Base-by-base conservation (phyloP, 2,888 invertebrate species). In the Spatulosminthurus flaviceps region DNA sequence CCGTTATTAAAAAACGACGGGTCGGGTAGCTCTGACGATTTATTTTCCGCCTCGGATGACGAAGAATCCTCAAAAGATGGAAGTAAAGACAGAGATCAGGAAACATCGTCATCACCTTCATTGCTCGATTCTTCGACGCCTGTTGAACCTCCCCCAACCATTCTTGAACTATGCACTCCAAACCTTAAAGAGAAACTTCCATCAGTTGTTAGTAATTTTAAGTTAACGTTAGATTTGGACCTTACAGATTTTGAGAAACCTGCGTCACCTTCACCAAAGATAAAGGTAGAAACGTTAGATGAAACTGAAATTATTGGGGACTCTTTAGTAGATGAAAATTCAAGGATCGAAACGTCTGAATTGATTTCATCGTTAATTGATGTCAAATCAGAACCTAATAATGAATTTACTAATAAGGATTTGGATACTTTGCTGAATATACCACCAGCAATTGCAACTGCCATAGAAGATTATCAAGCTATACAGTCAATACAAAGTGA, bases 361-460 rank as follows among this genome's bases (percentile, higher is more conserved):
- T 34, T 34, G 4, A 34, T 4, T 34, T 7, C 4, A 4, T 34
- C 34, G 4, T 34, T 4, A 7, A 9, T 34, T 34, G 9, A 34
- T 7, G 9, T 34, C 9, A 34, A 34, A 4, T 34, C 34, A 9
- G 34, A n/a, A n/a, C n/a, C n/a, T n/a, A n/a, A 34, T 34, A 9
- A 34, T 34, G 34, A 34, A 7, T 69, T 29, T 29, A 67, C 9
- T 24, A 29, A 28, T 29, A 78, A 77, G 22, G 60, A 79, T 64
- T 72, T 79, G 64, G 69, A 73, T 70, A 76, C 73, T 34, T 7
- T 34, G 5, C n/a, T 51, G n/a, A 51, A n/a, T n/a, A 51, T n/a
- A 2, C 51, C 51, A 2, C 51, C 51, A 9, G 51, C n/a, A 2
- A 19, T 51, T 19, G 51, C 51, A 51, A 16, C 16, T 2, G 51